These are phyloP conservation scores for Achroia grisella DNA, from an alignment of 1,140 invertebrate genomes.

Conservation along the genomic window DNA sequence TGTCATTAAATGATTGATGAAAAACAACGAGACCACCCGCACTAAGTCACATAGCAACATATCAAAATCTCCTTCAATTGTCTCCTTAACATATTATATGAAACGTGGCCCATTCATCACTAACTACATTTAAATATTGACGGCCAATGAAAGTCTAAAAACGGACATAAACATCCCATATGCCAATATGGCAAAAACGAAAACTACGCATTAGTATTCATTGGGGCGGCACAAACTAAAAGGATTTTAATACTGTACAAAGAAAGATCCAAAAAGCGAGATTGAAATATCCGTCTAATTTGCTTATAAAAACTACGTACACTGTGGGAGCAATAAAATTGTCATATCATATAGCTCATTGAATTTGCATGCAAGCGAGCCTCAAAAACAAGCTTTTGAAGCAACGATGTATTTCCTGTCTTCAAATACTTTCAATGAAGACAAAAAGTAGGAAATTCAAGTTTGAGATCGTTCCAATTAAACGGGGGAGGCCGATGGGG, in stretches of 20 bases:
- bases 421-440: conserved; percentile 24
- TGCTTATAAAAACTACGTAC: conserved; percentile 32
- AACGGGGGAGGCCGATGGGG: conserved; percentile 59
- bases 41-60: neutral
- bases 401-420: conserved; percentile 49
- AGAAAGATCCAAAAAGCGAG: conserved; percentile 27
- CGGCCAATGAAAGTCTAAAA: too few relatives aligned
- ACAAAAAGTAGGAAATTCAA: conserved; percentile 53
- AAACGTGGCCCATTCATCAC: too few relatives aligned
- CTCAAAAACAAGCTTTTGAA: conserved; percentile 52
- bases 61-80: too few relatives aligned
- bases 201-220: conserved; percentile 1
- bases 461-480: conserved; percentile 62
- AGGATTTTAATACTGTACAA: conserved; percentile 11
- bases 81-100: too few relatives aligned
- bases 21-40: too few relatives aligned
- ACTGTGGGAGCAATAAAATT: conserved; percentile 45
- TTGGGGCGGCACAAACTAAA: neutral
- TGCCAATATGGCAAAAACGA: too few relatives aligned
- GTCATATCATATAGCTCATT: conserved; percentile 59
- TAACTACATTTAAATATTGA: too few relatives aligned
- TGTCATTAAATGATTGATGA: neutral
- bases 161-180: too few relatives aligned
- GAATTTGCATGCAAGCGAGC: conserved; percentile 37
- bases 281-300: conserved; percentile 67